Evolutionary conservation across 2,888 invertebrate species (phyloP), one percentile per base, ranked within the genome.

Genomic region (Andrena chrysosceles): DNA sequence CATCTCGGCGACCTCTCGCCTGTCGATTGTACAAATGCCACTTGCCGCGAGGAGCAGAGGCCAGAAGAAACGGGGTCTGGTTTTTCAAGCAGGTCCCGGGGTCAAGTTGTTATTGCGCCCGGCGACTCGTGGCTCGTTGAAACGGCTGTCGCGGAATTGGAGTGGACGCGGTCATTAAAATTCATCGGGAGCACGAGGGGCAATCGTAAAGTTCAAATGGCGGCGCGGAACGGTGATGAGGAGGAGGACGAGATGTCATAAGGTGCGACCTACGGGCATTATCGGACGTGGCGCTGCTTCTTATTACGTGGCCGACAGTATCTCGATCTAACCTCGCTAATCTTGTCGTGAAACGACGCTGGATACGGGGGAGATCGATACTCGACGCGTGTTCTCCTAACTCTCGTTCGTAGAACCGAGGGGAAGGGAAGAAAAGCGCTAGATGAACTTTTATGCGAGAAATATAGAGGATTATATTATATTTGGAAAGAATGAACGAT

Each of bases 141-240:
- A 64, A 70, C 56, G 64, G 54, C 69, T 59, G 35, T 35, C 33
- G 69, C 49, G 80, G 72, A 83, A 85, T 85, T 85, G 74, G 72
- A 82, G 83, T 79, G 33, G 82, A 80, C 69, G 59, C 54, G 76
- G 64, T 79, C 77, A 81, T 87, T 87, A 87, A 87, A 88, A 87
- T 87, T 87, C 88, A 87, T 87, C 87, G 79, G 42, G 79, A n/a
- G 81, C 80, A 80, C 77, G 81, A 84, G 75, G 74, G 70, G 76
- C 88, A 88, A 87, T 87, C 81, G 85, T 70, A 83, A 87, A 88
- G 88, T 85, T 85, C 85, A 83, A 78, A 88, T 69, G 80, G 52
- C 59, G 33, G 67, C 59, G 56, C 71, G 59, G 63, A 33, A 62
- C 66, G 54, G 42, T 52, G 71, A 81, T 10, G 73, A 69, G 26